phyloP scores from a whole-genome alignment of 2,888 invertebrate genomes.

The Metalampra italica region DNA sequence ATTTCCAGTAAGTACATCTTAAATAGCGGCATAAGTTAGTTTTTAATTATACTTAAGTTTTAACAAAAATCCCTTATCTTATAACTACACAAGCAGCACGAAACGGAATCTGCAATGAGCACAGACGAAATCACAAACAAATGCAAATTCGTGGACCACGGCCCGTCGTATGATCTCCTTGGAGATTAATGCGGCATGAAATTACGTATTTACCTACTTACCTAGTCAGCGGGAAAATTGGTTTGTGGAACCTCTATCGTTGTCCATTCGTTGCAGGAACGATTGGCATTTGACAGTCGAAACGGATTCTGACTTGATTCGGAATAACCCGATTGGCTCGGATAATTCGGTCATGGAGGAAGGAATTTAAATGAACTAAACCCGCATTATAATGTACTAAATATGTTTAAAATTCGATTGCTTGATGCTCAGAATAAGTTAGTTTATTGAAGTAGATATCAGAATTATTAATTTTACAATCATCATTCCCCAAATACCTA shows the following conservation, averaged over 20 bases:
- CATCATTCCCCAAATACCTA: no score
- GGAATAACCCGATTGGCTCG: neutral
- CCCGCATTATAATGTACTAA: no score
- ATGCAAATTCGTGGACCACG: constrained; percentile 15
- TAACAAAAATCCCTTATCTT: neutral
- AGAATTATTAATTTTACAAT: no score
- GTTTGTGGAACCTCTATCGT: constrained; percentile 47
- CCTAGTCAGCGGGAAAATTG: constrained; percentile 71
- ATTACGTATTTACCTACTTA: constrained; percentile 74
- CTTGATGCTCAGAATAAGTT: no score
- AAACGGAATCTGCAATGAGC: neutral
- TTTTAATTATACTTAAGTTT: no score
- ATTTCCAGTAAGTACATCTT: no score
- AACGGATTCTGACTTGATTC: constrained; percentile 15
- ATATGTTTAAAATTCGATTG: no score
- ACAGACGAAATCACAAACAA: constrained; percentile 13
- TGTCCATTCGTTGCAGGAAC: constrained; percentile 55
- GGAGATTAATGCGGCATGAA: constrained; percentile 67
- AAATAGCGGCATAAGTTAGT: no score
- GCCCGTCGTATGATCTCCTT: constrained; percentile 13
- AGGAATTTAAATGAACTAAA: no score
- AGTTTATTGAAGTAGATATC: no score
- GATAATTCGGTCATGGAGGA: no score
- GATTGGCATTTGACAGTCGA: constrained; percentile 57
- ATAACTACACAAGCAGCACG: neutral